Percentiles rank a stretch among this genome's conserved stretches.
phyloP scores from a whole-genome alignment of 1,140 invertebrate species.

The Littorina saxatilis region DNA sequence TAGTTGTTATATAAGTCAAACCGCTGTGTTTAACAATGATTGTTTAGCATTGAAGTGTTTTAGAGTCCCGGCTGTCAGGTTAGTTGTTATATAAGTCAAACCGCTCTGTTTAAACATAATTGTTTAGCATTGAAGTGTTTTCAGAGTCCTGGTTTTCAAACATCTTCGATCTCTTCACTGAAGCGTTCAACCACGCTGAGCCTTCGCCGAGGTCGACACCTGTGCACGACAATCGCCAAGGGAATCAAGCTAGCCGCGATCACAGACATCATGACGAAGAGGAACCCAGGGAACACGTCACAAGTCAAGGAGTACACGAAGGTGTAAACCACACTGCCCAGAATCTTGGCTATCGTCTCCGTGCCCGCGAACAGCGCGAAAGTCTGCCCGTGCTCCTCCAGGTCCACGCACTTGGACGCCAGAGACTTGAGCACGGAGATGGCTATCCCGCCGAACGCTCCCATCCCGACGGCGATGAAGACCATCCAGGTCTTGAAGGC shows the following conservation, averaged over 20 bases:
- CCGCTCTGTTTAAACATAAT: too few relatives aligned
- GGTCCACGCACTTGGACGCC: constrained; percentile 67
- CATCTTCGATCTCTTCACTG: neutral
- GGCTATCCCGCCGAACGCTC: constrained; percentile 67
- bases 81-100: too few relatives aligned
- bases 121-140: too few relatives aligned
- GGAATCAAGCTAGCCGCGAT: constrained; percentile 57
- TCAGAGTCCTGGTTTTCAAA: too few relatives aligned
- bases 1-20: too few relatives aligned
- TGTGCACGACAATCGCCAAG: constrained; percentile 50
- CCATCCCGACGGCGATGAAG: constrained; percentile 66
- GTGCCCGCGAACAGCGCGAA: constrained; percentile 69
- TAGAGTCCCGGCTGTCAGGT: too few relatives aligned
- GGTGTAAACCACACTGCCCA: constrained; percentile 70
- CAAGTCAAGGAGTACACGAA: constrained; percentile 69
- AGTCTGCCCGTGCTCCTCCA: constrained; percentile 65
- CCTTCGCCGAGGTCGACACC: constrained; percentile 23
- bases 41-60: too few relatives aligned
- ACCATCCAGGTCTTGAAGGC: constrained; percentile 70
- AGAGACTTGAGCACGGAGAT: constrained; percentile 66
- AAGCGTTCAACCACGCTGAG: constrained; percentile 21
- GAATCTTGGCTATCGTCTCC: constrained; percentile 70
- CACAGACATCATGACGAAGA: constrained; percentile 60
- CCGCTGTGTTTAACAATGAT: too few relatives aligned
- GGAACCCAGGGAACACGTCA: constrained; percentile 65